Evolutionary conservation across 1,140 invertebrate genomes (phyloP).

Genomic region (Rhagoletis zephyria): DNA sequence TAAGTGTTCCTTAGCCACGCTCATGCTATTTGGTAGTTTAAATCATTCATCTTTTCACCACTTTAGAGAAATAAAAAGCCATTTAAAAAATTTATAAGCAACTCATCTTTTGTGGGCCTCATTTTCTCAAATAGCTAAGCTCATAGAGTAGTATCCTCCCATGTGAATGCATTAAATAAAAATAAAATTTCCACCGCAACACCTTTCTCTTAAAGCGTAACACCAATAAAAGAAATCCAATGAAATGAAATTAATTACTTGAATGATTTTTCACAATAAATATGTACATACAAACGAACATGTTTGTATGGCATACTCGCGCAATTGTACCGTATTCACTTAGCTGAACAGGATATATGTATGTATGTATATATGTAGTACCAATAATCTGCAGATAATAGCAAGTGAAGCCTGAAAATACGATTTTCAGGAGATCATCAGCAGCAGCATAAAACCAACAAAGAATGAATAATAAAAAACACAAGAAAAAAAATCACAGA

Average conservation of each 20-base stretch:
- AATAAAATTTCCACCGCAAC: not conserved
- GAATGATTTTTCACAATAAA: constrained; percentile 17
- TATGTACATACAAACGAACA: not conserved
- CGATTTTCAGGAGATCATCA: constrained; percentile 21
- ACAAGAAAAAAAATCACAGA: not conserved
- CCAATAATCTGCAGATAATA: not conserved
- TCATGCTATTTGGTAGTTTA: too few relatives aligned
- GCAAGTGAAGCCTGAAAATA: constrained; percentile 30
- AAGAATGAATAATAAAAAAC: not conserved
- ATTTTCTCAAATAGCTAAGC: too few relatives aligned
- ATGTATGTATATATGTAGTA: not conserved
- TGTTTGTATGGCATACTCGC: not conserved
- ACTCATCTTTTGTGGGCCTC: too few relatives aligned
- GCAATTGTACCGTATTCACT: too few relatives aligned
- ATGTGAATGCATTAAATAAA: not conserved
- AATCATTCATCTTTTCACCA: too few relatives aligned
- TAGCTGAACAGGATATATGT: too few relatives aligned
- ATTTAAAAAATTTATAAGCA: too few relatives aligned
- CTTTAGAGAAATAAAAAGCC: too few relatives aligned
- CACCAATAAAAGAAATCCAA: not conserved
- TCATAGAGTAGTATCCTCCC: not conserved
- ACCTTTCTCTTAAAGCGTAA: not conserved
- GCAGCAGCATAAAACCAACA: not conserved
- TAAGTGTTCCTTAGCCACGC: too few relatives aligned
- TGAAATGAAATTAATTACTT: constrained; percentile 30